Evolutionary conservation across 2,113 vertebrate genomes (phyloP), one percentile per base, ranked within the genome.

Genomic region (Oceanites oceanicus): DNA sequence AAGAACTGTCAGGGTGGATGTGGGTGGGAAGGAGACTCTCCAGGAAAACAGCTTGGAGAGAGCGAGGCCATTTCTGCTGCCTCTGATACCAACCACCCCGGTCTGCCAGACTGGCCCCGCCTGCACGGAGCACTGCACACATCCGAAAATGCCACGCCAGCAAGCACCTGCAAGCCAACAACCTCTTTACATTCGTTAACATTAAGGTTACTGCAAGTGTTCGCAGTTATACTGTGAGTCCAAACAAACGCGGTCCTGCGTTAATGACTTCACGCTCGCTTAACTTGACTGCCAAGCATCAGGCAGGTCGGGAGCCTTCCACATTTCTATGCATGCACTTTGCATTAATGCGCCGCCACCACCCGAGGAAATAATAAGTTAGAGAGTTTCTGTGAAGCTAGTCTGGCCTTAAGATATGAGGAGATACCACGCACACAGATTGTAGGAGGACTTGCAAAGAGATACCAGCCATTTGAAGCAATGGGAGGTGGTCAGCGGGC

Each of bases 401-500:
- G n/a, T 14, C 29, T 75, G 49, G 47, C 79, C 34, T 61, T 84
- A 52, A 71, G 59, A 23, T 47, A 59, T 4, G 25, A 67, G 56
- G 44, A 73, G 42, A 21, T 5, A 59, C 7, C 38, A 34, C 1
- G 1, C 18, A 32, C 22, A 21, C 10, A 32, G 42, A 11, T 1
- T 36, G 70, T 2, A 38, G 82, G 32, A 84, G 59, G 22, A 45
- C 40, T 50, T 71, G 26, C 38, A 47, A 58, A 66, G 56, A 52
- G 36, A 25, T 3, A 22, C 6, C 13, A 3, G 12, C 27, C 21
- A 6, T 9, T 11, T 34, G 38, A 82, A 92, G 44, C 47, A 71
- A 56, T 0, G 0, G 30, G 38, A 86, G 38, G 10, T 20, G 27
- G 16, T 7, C 45, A n/a, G 27, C 11, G n/a, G 0, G 1, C 1